A percentile compares a stretch with the other conserved stretches of the same genome.
phyloP scores from a whole-genome alignment of 2,797 vertebrate species.

The Mareca strepera region DNA sequence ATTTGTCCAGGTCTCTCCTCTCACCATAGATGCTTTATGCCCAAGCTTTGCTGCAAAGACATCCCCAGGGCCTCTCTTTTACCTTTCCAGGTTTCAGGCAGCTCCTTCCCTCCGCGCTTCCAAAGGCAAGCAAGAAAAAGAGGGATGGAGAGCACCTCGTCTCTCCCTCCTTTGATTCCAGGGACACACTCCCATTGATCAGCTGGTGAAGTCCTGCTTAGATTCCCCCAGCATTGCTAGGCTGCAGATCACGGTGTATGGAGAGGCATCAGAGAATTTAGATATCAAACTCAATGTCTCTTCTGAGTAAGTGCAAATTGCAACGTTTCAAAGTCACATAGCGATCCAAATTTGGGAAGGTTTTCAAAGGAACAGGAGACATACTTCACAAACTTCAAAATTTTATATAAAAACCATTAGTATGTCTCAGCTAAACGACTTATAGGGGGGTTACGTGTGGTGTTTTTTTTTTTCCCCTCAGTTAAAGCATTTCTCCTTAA shows the following conservation, averaged over 20 bases:
- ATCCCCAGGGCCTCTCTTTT: not conserved
- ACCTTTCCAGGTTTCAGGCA: not conserved
- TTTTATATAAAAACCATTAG: not conserved
- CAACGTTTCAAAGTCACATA: not conserved
- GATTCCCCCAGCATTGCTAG: rapidly evolving
- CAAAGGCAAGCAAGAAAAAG: not conserved
- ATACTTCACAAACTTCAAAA: not conserved
- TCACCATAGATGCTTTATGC: not conserved
- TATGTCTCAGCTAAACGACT: not conserved
- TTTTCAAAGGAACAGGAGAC: not conserved
- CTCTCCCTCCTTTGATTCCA: not conserved
- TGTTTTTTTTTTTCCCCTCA: not conserved
- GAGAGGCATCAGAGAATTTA: not conserved
- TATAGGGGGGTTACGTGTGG: too few relatives aligned
- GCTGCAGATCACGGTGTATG: rapidly evolving
- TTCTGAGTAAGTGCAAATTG: not conserved
- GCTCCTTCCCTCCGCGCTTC: not conserved
- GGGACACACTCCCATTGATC: rapidly evolving
- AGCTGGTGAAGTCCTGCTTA: not conserved
- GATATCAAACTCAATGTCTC: not conserved
- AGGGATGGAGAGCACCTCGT: not conserved
- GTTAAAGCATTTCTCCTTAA: not conserved
- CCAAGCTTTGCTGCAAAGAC: not conserved
- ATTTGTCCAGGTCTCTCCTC: not conserved
- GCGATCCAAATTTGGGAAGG: not conserved